Evolutionary conservation across 2,888 invertebrate genomes (phyloP), one percentile per base, ranked within the genome.

Genomic region (Microctonus aethiopoides): DNA sequence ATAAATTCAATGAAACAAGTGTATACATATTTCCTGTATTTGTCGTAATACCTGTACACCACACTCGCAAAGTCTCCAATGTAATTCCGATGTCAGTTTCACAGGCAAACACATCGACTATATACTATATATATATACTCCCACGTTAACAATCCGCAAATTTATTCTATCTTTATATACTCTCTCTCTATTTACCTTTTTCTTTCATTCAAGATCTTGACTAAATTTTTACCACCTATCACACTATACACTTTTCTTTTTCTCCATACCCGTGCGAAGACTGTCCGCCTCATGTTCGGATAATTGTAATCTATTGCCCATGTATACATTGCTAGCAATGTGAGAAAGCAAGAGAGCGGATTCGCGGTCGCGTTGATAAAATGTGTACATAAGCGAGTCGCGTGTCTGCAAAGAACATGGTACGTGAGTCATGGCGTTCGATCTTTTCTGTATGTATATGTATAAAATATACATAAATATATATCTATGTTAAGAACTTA

Each of bases 261-360:
- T 9, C 59, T 34, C 65, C 57, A 41, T 54, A 34, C 52, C 57
- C 46, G 36, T 57, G 26, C 70, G 67, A 34, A 67, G 68, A 72
- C 75, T 74, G 75, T 77, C 74, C 72, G 70, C 77, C 80, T 80
- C 82, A 79, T 82, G 83, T 80, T 78, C 78, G 81, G 82, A 84
- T 84, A 84, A 84, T 84, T 84, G 84, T 84, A 84, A 84, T 84
- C 84, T 84, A 84, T 83, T 81, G 82, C 83, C 79, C 77, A 61
- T 60, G 70, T 59, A n/a, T n/a, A n/a, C n/a, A 57, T 59, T 59
- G 32, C 66, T 67, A 52, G 10, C 29, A 5, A 57, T 56, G 51
- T 9, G 59, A 60, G 52, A 51, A 52, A n/a, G 46, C 16, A 71
- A 75, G 75, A 70, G 75, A 75, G 69, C 54, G 39, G 63, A 68